Percentiles rank a stretch among this genome's conserved stretches.
These are phyloP conservation scores for Paraplagusia blochii DNA, from an alignment of 2,113 vertebrate species.

Conservation along the genomic window DNA sequence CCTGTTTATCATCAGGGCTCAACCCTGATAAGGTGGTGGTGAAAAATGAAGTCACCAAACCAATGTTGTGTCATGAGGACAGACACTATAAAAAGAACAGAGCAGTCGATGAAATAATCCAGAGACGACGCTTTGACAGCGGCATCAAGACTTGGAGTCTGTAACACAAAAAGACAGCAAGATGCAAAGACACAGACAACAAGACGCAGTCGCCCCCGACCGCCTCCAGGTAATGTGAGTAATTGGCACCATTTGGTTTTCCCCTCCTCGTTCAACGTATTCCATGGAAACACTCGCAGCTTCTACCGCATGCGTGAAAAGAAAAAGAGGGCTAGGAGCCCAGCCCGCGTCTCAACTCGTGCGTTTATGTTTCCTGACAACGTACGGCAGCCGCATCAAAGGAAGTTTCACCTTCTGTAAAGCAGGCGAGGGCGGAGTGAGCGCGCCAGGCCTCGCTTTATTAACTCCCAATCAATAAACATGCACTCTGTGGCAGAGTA, in stretches of 20 bases:
- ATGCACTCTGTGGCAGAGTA: constrained; percentile 90
- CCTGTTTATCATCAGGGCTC: no score
- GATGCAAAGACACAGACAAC: constrained; percentile 49
- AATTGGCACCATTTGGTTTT: constrained; percentile 59
- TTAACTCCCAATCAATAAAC: constrained; percentile 99
- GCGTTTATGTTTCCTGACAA: constrained; percentile 62
- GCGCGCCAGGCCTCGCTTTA: constrained; percentile 80
- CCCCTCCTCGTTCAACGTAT: constrained; percentile 40
- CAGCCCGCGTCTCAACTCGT: constrained; percentile 54
- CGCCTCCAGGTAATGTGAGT: constrained; percentile 44
- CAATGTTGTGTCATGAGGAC: constrained; percentile 33
- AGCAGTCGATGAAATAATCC: constrained; percentile 41
- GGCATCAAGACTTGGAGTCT: constrained; percentile 42
- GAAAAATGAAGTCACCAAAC: constrained; percentile 37
- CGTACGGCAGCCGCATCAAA: constrained; percentile 92
- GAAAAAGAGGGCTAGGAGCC: constrained; percentile 34
- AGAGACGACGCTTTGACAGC: constrained; percentile 29
- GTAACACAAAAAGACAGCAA: constrained; percentile 30
- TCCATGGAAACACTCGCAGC: constrained; percentile 37
- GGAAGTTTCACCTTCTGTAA: constrained; percentile 78
- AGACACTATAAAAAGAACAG: constrained; percentile 21
- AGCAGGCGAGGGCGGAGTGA: constrained; percentile 79
- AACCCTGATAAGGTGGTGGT: constrained; percentile 34
- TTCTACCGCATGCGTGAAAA: constrained; percentile 1
- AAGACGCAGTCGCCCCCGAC: constrained; percentile 37